Evolutionary conservation across 1,140 invertebrate genomes (phyloP).

Genomic region (Neodiprion lecontei): DNA sequence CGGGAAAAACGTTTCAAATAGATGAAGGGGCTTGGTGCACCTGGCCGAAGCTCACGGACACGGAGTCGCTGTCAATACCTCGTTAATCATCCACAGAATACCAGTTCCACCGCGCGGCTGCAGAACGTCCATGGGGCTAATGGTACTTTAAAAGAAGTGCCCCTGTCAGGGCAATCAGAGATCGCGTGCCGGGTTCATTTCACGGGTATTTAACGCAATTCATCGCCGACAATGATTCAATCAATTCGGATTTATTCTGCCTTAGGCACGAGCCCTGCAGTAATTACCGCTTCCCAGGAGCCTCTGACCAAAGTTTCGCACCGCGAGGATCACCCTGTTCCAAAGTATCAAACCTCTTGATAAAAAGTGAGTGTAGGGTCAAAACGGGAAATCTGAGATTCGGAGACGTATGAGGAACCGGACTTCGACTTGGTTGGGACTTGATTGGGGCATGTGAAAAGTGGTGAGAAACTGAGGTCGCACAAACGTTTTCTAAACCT

Average conservation of each 20-base stretch:
- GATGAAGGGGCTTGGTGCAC: neutral
- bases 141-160: constrained; percentile 46
- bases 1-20: neutral
- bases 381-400: no score
- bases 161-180: constrained; percentile 40
- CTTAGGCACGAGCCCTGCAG: neutral
- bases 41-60: neutral
- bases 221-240: constrained; percentile 55
- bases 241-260: constrained; percentile 50
- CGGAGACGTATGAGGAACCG: no score
- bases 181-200: constrained; percentile 57
- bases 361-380: neutral
- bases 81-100: constrained; percentile 40
- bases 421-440: neutral
- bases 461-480: neutral
- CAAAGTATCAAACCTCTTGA: neutral
- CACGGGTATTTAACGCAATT: constrained; percentile 58
- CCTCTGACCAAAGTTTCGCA: neutral
- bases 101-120: constrained; percentile 20
- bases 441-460: neutral
- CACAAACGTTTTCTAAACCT: neutral
- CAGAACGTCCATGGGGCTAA: constrained; percentile 35
- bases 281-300: neutral
- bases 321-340: neutral
- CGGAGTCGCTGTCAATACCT: constrained; percentile 28